Base-by-base conservation (phyloP, 1,140 invertebrate genomes). In the Aleiodes sp. region DNA sequence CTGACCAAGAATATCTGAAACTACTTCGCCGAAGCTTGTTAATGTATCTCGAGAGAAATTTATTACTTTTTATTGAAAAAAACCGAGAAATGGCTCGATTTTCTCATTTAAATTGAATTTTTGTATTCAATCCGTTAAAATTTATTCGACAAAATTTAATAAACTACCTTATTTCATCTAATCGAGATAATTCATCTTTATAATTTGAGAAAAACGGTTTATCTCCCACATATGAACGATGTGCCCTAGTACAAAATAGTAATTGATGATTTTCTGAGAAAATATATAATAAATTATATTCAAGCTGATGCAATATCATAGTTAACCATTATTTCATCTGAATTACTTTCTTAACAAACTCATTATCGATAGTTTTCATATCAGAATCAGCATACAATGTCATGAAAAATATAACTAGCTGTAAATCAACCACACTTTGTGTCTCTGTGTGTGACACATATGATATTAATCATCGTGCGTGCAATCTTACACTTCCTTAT, bases 341-440 rank as follows among this genome's bases (percentile, higher is more conserved):
- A 52, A 24, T 52, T 52, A n/a, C n/a, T 52, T 52, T 16, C 19
- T 8, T 52, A 24, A 52, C 46, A 52, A 16, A 24, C 39, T 43
- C 39, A 9, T 21, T 52, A 16, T 21, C 21, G 19, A 16, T 10
- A 6, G 9, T 7, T 8, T 19, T 24, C 46, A 52, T 52, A 52
- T 52, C 46, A 52, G 21, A 52, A n/a, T n/a, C n/a, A n/a, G n/a
- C 46, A 16, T 67, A 72, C 56, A 52, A 52, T 52, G 46, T 52
- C 19, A 52, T 52, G 46, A 24, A 21, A 52, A n/a, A n/a, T n/a
- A n/a, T n/a, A 21, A 0, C 71, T 84, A 84, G 82, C 82, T 84
- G 82, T 83, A 85, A 84, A 84, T 82, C 80, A 82, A 83, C 83
- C 83, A 73, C 82, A 76, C 66, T 61, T 8, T 33, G 31, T 33